Conservation (phyloP, 2,113 vertebrate species). For the Dicerorhinus sumatrensis region DNA sequence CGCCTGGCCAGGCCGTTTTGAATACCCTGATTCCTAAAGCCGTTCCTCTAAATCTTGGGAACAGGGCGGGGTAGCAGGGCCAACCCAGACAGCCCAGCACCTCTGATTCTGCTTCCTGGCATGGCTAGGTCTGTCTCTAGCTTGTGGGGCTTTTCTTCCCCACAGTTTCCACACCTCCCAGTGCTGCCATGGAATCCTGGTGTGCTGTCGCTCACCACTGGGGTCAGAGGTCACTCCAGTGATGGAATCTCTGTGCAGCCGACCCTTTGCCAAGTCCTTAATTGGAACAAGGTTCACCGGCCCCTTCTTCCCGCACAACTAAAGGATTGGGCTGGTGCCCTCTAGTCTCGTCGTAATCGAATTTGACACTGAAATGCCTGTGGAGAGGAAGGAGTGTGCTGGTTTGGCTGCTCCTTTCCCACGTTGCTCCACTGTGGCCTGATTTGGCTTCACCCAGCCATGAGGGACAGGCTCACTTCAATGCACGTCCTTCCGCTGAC, state of each 20-base stretch:
- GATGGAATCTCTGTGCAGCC: neutral
- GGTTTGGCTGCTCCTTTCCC: neutral
- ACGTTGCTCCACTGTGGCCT: neutral
- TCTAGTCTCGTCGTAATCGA: neutral
- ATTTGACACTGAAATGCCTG: neutral
- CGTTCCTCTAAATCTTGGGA: neutral
- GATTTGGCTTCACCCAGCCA: slow-evolving; percentile 32
- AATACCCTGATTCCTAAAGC: neutral
- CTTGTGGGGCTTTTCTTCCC: neutral
- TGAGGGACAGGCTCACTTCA: neutral
- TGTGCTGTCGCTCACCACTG: neutral
- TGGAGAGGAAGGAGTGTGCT: slow-evolving; percentile 23
- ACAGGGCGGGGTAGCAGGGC: neutral
- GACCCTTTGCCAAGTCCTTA: neutral
- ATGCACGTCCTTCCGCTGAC: slow-evolving; percentile 20
- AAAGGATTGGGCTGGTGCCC: neutral
- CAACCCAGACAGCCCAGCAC: neutral
- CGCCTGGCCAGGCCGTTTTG: neutral
- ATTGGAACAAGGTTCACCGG: neutral
- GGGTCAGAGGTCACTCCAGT: neutral
- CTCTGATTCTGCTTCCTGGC: neutral
- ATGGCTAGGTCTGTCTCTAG: too few relatives aligned
- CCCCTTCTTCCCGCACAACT: neutral
- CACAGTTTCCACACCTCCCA: neutral
- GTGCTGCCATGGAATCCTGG: neutral